Evolutionary conservation across 2,888 invertebrate species (phyloP).

Genomic region (Tuberolachnus salignus): DNA sequence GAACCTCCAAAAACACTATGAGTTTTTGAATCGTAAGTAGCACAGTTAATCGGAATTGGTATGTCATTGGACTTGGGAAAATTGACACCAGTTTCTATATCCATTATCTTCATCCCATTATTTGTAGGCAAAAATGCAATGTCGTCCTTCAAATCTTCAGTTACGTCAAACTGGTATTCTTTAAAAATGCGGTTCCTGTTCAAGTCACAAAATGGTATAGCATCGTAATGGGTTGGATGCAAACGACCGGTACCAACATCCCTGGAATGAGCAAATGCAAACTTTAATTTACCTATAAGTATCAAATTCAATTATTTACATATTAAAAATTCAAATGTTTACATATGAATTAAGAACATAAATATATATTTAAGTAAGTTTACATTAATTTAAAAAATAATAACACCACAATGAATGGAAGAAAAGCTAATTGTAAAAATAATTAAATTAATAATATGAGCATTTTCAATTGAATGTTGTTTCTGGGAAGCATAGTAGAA

Average conservation of each 20-base stretch:
- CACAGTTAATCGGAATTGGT: background rate
- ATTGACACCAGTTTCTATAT: conserved; percentile 21
- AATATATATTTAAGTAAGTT: background rate
- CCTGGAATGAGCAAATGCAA: conserved; percentile 32
- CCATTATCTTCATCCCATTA: conserved; percentile 28
- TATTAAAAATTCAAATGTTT: too few species aligned
- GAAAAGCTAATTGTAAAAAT: too few species aligned
- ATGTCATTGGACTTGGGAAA: conserved; percentile 7
- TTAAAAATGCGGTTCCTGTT: background rate
- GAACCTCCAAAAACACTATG: conserved; percentile 10
- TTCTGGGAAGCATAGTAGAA: too few species aligned
- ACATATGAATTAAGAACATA: background rate
- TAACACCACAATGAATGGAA: too few species aligned
- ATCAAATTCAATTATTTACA: background rate
- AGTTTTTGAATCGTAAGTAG: conserved; percentile 11
- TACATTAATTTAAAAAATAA: background rate
- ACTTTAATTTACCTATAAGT: too few species aligned
- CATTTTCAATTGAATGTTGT: too few species aligned
- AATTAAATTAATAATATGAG: too few species aligned
- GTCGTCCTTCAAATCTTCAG: conserved; percentile 42
- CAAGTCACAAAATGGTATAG: background rate
- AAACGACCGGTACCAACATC: conserved; percentile 5
- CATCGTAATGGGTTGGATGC: background rate
- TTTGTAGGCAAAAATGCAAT: conserved; percentile 35
- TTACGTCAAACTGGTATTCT: conserved; percentile 38